Base-by-base conservation (phyloP, 2,888 invertebrate species). In the Netelia virgata region DNA sequence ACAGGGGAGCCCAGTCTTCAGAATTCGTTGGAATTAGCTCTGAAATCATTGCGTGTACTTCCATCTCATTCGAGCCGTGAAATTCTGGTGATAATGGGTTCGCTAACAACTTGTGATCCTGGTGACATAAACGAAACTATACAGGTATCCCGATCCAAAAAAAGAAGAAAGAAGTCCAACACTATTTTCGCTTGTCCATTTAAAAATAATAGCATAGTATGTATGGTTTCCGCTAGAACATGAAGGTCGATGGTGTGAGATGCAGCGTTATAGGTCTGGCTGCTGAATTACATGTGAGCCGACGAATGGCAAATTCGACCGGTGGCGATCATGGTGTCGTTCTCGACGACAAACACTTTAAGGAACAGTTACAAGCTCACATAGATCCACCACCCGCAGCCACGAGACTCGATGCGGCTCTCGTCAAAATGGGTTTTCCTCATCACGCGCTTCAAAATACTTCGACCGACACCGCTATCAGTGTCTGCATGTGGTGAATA, bases 371-470 rank as follows among this genome's bases (percentile, higher is more conserved):
- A 16, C 94, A 95, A 87, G 95, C 95, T 74, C 96, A 96, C 89
- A 95, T 97, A 8, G 96, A 96, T 92, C 96, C 96, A 36, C 96
- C 96, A 47, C 95, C 97, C 18, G 97, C 97, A 77, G 97, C 97
- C 18, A 95, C 96, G 75, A 93, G 95, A 86, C 93, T 96, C 82
- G 96, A 97, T 86, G 96, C 97, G n/a, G 96, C 96, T 11, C 95
- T 98, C 1, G 97, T 98, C 50, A 97, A 98, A 95, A 99, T 99
- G 98, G 99, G 99, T 64, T 99, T 99, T 94, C 99, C 99, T 6
- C 98, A 98, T 94, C 96, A 96, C 88, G 92, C 95, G 74, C 94
- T 95, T 79, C 95, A 95, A 86, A 95, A 95, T 3, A 95, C 95
- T 6, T 93, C 93, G 68, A 95, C 94, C 86, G 96, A 96, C 88